Percentiles rank a stretch among this genome's conserved stretches.
phyloP scores from a whole-genome alignment of 2,888 invertebrate genomes.

The Falcaria lacertinaria region DNA sequence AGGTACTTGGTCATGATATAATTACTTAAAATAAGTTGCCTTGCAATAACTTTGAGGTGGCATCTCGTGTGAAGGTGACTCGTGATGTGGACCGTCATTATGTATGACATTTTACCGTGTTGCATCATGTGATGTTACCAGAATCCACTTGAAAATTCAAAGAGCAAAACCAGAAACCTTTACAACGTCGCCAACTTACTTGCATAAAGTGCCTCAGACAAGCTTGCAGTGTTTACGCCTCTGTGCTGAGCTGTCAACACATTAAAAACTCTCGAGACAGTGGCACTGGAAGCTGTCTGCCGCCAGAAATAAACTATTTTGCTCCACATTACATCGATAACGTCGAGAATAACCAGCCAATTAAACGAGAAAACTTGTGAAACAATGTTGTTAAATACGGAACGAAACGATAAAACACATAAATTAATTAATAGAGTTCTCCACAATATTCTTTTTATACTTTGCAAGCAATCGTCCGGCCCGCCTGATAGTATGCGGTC shows the following conservation, averaged over 20 bases:
- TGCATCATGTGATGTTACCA: too few species aligned
- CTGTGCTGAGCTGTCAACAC: slow-evolving; percentile 33
- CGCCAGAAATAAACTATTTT: slow-evolving; percentile 57
- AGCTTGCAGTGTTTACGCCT: too few species aligned
- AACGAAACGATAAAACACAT: slow-evolving; percentile 13
- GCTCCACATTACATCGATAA: slow-evolving; percentile 58
- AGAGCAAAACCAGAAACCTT: too few species aligned
- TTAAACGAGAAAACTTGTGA: slow-evolving; percentile 32
- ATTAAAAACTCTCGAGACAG: slow-evolving; percentile 24
- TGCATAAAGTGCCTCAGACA: background rate
- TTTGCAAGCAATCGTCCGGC: too few species aligned
- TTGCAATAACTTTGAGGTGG: too few species aligned
- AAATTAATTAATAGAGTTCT: slow-evolving; percentile 16
- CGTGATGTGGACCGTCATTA: too few species aligned
- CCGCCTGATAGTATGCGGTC: too few species aligned
- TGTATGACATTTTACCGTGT: too few species aligned
- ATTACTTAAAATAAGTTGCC: too few species aligned
- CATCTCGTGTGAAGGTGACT: too few species aligned
- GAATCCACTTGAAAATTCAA: too few species aligned
- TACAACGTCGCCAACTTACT: background rate
- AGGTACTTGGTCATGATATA: too few species aligned
- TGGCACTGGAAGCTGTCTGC: slow-evolving; percentile 43
- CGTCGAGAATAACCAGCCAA: slow-evolving; percentile 41
- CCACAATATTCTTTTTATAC: slow-evolving; percentile 1
- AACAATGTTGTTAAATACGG: slow-evolving; percentile 27